Evolutionary conservation across 2,888 invertebrate species (phyloP), one percentile per base, ranked within the genome.

Genomic region (Bugula neritina): DNA sequence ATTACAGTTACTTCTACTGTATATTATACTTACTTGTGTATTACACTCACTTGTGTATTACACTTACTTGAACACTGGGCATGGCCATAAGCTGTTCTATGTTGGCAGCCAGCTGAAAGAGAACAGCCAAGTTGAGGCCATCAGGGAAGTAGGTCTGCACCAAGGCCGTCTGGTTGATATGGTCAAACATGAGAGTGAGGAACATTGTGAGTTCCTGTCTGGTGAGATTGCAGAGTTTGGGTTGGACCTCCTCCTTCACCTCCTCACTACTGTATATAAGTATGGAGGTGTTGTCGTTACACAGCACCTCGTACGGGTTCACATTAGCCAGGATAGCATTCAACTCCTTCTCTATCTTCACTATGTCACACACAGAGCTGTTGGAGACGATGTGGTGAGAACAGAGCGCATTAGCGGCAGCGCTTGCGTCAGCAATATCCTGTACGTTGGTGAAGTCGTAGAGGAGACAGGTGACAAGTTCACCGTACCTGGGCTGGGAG

Each of bases 161-260:
- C 2, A 74, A 31, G n/a, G 54, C 71, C 13, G 54, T 55, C 17
- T n/a, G 23, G 58, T 74, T 71, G 23, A 74, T 0, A 54, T 74
- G 72, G 3, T 69, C 35, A 34, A 23, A 29, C 13, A 74, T 3
- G 54, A 71, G 73, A 3, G 69, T 29, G n/a, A 72, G 54, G 3
- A 75, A 52, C 10, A 27, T 17, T 27, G 1, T 43, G 43, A 73
- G 72, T 72, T 75, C 54, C 10, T n/a, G 35, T 23, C n/a, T 23
- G 21, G 70, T 74, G 54, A 74, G 54, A 31, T 71, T 72, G 31
- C 75, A 75, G 71, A 75, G 71, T 25, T 71, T 58, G 10, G 52
- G 21, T 31, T 63, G 13, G 2, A 63, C 63, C n/a, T 63, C 63
- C 13, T 34, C 34, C 31, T 63, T 34, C 10, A 63, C 27, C 29